Evolutionary conservation across 2,797 vertebrate species (phyloP).

Genomic region (Acipenser oxyrinchus): DNA sequence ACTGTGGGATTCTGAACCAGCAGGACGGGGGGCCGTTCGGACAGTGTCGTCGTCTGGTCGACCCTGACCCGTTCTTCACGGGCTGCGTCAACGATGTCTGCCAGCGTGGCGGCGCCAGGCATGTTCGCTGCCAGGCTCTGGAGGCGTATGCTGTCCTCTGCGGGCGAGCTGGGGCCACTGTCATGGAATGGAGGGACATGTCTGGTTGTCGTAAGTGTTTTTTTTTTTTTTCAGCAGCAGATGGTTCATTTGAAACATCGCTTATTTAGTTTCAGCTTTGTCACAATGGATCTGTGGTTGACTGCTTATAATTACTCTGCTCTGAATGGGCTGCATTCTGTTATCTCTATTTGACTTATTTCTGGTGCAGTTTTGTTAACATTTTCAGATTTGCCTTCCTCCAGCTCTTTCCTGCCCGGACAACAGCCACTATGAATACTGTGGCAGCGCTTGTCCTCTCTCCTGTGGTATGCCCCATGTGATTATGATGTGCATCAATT

Average conservation of each 20-base stretch:
- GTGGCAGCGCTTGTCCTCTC: constrained; percentile 33
- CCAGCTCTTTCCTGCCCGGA: constrained; percentile 23
- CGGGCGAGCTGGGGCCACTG: neutral
- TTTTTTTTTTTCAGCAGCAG: neutral
- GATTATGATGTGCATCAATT: neutral
- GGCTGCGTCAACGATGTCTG: constrained; percentile 14
- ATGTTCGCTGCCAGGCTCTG: constrained; percentile 3
- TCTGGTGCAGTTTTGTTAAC: neutral
- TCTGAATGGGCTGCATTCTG: neutral
- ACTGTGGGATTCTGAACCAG: constrained; percentile 34
- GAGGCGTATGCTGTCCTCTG: constrained; percentile 24
- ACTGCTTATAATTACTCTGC: too few species aligned
- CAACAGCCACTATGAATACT: constrained; percentile 35
- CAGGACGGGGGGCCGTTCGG: constrained; percentile 7
- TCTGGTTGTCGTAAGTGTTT: constrained; percentile 21
- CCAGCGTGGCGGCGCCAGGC: neutral
- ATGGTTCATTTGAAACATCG: neutral
- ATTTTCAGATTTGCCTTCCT: neutral
- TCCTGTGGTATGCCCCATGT: constrained; percentile 14
- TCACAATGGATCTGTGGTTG: neutral
- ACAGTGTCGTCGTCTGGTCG: constrained; percentile 4
- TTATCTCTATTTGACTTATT: neutral
- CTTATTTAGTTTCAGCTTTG: neutral
- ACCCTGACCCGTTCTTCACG: constrained; percentile 19
- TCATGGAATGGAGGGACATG: neutral